Evolutionary conservation across 2,797 vertebrate genomes (phyloP), one percentile per base, ranked within the genome.

Genomic region (Tapirus indicus): DNA sequence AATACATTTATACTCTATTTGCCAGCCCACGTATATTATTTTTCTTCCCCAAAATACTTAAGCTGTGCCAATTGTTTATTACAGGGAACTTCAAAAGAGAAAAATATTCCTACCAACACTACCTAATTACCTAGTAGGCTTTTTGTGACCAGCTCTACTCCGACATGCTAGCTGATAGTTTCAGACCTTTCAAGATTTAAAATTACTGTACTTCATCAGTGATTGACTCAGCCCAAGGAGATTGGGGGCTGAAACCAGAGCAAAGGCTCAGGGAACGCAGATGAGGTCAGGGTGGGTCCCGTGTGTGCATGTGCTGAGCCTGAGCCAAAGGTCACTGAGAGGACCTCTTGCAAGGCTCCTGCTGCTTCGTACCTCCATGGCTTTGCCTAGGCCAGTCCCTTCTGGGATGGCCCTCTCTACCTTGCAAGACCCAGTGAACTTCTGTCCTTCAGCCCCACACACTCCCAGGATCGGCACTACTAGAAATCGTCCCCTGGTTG

Each of bases 351-450:
- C 10, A 11, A 21, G 0, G 1, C 23, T 35, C 21, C 20, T 9
- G 23, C 18, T 14, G 0, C 21, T 52, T 4, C 0, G 1, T 20
- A 0, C 29, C 49, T 58, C 79, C n/a, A 29, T 1, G 1, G 23
- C 86, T 75, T 17, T 29, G 71, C 60, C 12, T 8, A n/a, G 12
- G 32, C 47, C 7, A 0, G 29, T 54, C 49, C 75, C 35, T 18
- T 27, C 58, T 27, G 0, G 2, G 7, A 49, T 18, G 29, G 54
- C 21, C 35, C 56, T 79, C 3, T 0, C 54, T 38, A 18, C 25
- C 29, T 27, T 60, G 27, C 35, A 1, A 29, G 5, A 12, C 38
- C 44, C 78, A 69, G 85, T 0, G 1, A 47, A 18, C 7, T 52
- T 29, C 27, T 23, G 27, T 8, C 54, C 54, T 72, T n/a, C 12